A percentile compares a stretch with the other conserved stretches of the same genome.
Evolutionary conservation across 2,888 invertebrate species (phyloP).

Genomic region (Dryococelus australis): DNA sequence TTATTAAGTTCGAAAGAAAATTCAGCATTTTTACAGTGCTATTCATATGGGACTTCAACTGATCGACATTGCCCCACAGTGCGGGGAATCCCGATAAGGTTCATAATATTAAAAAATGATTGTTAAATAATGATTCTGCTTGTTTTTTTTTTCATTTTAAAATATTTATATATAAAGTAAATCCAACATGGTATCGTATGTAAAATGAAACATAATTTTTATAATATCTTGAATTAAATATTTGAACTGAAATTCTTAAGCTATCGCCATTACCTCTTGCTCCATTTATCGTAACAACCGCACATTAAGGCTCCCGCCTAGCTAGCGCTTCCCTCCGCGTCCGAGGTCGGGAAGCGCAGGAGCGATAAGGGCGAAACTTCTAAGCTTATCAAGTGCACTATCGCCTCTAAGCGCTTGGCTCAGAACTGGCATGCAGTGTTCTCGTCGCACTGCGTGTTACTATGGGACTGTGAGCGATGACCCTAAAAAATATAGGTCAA

Average conservation of each 20-base stretch:
- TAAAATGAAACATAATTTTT: not conserved
- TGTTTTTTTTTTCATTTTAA: not conserved
- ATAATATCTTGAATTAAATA: not conserved
- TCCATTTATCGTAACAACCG: no score
- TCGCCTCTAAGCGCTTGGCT: no score
- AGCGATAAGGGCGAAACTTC: no score
- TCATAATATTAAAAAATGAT: not conserved
- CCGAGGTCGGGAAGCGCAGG: no score
- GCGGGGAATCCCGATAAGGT: not conserved
- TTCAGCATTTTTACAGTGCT: not conserved
- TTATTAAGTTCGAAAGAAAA: not conserved
- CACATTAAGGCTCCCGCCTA: no score
- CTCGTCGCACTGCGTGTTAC: no score
- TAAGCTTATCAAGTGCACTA: no score
- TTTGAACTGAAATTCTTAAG: not conserved
- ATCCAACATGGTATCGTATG: not conserved
- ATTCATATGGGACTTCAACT: not conserved
- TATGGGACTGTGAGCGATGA: no score
- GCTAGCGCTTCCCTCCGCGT: no score
- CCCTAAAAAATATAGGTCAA: no score
- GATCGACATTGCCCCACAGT: constrained; percentile 6
- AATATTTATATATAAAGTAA: not conserved
- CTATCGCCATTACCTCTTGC: not conserved
- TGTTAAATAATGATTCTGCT: not conserved
- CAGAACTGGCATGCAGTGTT: no score